Percentiles rank a stretch among this genome's conserved stretches.
Conservation (phyloP, 2,113 vertebrate species). For the Salvelinus sp. region DNA sequence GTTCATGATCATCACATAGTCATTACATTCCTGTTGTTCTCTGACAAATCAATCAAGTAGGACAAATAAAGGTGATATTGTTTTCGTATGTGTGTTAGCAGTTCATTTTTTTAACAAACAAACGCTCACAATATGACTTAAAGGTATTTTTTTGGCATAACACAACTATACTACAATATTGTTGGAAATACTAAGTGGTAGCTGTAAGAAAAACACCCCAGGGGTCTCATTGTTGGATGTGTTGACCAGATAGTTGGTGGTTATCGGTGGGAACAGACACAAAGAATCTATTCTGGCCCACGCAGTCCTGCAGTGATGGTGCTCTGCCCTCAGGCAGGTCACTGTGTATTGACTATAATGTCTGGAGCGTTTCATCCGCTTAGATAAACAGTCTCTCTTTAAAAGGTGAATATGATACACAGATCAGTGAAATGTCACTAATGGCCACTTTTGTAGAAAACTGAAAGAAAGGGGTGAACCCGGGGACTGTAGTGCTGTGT, state of each 20-base stretch:
- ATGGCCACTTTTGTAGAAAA: constrained; percentile 20
- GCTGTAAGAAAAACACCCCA: background rate
- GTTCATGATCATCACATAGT: background rate
- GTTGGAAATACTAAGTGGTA: background rate
- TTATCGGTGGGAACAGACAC: background rate
- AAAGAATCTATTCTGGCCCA: too few relatives aligned
- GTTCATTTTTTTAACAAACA: constrained; percentile 4
- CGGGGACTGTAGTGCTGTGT: background rate
- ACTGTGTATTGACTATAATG: background rate
- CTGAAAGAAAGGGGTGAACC: background rate
- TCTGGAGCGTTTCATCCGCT: background rate
- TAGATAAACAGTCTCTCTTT: background rate
- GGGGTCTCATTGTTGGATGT: background rate
- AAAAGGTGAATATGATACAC: background rate
- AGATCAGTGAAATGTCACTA: constrained; percentile 8
- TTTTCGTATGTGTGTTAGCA: background rate
- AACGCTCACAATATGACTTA: background rate
- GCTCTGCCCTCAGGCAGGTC: background rate
- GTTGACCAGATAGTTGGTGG: background rate
- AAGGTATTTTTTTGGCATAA: background rate
- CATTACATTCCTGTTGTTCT: background rate
- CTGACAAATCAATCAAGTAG: background rate
- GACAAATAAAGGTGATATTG: background rate
- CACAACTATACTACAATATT: background rate
- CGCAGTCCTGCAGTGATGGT: background rate